Base-by-base conservation (phyloP, 2,888 invertebrate genomes). In the Eucriotettix oculatus region DNA sequence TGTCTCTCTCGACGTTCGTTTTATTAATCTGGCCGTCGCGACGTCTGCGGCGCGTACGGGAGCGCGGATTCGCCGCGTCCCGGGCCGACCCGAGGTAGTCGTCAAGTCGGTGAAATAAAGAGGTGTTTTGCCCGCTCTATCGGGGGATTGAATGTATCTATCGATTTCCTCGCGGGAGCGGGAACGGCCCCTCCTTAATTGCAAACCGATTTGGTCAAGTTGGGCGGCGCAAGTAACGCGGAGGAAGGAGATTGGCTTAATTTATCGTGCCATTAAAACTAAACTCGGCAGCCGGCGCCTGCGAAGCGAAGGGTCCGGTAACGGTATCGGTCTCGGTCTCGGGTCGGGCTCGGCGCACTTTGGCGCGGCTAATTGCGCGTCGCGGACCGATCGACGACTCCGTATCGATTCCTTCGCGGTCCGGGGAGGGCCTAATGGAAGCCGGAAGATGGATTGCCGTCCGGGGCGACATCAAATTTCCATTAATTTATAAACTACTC, bases 201-300 rank as follows among this genome's bases (percentile, higher is more conserved):
- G 63, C 64, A 61, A 64, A 64, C 63, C 65, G 65, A 65, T 65
- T 62, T 63, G 65, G 64, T 65, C 64, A 61, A 63, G 65, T 61
- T 60, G 61, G 10, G 54, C 29, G 58, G 58, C 55, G 41, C 57
- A 57, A 61, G 61, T 59, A 62, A 61, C 60, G 59, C 60, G 60
- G 42, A 60, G 59, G 58, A 61, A 62, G 59, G 63, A 64, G 63
- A 64, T 63, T 64, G 63, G 64, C 64, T 64, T 64, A 64, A 64
- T 64, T 64, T 64, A 64, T 64, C 60, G 64, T 57, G 52, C 64
- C 64, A 64, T 64, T 64, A 64, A 62, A 64, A 62, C 64, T 58
- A 59, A 62, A 62, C 64, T 64, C 64, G 53, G 59, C 64, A 64
- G 60, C 56, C 42, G 48, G 58, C 56, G 48, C 58, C 58, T 56